Evolutionary conservation across 2,888 invertebrate genomes (phyloP).

Genomic region (Sycophila texana): DNA sequence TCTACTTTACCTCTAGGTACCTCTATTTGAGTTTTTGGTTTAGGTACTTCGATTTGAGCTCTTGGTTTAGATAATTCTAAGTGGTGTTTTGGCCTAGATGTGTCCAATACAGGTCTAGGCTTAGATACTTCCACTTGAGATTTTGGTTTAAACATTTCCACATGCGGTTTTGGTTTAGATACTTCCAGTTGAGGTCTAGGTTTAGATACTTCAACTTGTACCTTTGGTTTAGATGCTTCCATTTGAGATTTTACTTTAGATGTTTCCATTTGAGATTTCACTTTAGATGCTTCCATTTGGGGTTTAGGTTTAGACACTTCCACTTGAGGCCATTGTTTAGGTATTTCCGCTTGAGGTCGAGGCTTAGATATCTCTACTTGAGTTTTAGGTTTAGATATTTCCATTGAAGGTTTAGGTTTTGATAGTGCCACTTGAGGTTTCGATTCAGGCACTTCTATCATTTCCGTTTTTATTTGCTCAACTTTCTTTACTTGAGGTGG

Average conservation of each 20-base stretch:
- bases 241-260: background rate
- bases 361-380: too few relatives aligned
- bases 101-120: too few relatives aligned
- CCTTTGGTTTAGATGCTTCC: too few relatives aligned
- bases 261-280: background rate
- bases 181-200: too few relatives aligned
- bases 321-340: too few relatives aligned
- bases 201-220: too few relatives aligned
- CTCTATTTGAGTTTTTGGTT: background rate
- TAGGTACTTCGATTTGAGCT: background rate
- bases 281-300: background rate
- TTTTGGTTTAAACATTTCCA: too few relatives aligned
- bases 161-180: too few relatives aligned
- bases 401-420: background rate
- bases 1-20: background rate
- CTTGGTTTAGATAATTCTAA: background rate
- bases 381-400: too few relatives aligned
- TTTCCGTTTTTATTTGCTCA: slow-evolving; percentile 11
- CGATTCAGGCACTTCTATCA: slow-evolving; percentile 23
- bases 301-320: background rate
- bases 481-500: background rate
- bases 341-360: too few relatives aligned
- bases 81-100: background rate
- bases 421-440: background rate
- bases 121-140: too few relatives aligned